Conservation (phyloP, 1,140 invertebrate species). For the Aphidius gifuensis region DNA sequence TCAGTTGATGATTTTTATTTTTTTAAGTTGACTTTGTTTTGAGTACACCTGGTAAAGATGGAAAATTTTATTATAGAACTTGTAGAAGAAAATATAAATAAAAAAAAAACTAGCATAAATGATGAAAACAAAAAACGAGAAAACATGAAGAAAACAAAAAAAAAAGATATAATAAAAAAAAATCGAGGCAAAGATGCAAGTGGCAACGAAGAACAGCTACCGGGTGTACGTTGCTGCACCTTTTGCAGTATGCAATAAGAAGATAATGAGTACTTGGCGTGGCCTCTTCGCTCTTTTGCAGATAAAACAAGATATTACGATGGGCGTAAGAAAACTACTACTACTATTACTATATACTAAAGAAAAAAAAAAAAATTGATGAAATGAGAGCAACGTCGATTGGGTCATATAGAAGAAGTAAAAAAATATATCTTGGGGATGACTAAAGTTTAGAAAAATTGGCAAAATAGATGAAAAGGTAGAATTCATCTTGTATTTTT, state of each 20-base stretch:
- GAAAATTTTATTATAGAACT: conserved; percentile 11
- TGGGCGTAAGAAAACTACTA: conserved; percentile 25
- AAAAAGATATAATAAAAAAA: conserved; percentile 10
- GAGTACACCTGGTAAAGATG: neutral
- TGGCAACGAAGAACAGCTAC: conserved; percentile 12
- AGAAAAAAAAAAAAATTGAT: conserved; percentile 11
- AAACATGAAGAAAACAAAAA: conserved; percentile 5
- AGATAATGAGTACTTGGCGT: conserved; percentile 25
- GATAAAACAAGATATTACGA: conserved; percentile 36
- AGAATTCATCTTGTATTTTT: no score
- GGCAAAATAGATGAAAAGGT: neutral
- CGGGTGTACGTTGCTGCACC: conserved; percentile 11
- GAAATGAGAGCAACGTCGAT: conserved; percentile 8
- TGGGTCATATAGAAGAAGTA: neutral
- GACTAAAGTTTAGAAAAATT: no score
- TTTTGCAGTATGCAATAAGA: conserved; percentile 19
- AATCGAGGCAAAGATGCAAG: conserved; percentile 7
- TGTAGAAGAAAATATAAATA: conserved; percentile 6
- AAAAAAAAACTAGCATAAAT: conserved; percentile 5
- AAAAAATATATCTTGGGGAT: conserved; percentile 14
- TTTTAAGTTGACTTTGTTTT: neutral
- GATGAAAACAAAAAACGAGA: conserved; percentile 3
- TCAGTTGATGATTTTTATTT: neutral
- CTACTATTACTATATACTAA: neutral
- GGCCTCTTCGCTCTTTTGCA: conserved; percentile 17